Base-by-base conservation (phyloP, 2,888 invertebrate species). In the Melieria picta region DNA sequence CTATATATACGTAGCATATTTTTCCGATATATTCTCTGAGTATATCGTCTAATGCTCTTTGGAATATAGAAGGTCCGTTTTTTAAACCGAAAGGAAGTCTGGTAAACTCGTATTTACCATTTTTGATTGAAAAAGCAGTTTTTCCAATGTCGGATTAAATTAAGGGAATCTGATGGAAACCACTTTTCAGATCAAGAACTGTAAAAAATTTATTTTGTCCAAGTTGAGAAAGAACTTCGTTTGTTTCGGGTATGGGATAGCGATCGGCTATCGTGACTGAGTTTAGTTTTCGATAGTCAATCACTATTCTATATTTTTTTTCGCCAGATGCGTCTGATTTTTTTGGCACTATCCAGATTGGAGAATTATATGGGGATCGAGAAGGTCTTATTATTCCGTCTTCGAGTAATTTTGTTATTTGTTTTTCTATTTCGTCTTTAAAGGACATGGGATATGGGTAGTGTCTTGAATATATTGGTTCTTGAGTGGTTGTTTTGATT, bases 401-500 rank as follows among this genome's bases (percentile, higher is more conserved):
- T 30, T 30, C 30, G 30, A 30, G 30, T 50, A 50, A 50, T 50
- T 50, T 50, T 50, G 50, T 11, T 50, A 50, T 50, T 3, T 50
- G 50, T 50, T 3, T 50, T 50, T 50, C 50, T 50, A 50, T 11
- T 10, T 10, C 11, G 11, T 50, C 50, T 11, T 50, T 50, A 50
- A 50, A 3, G 50, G 50, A 50, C 50, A 50, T 50, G 30, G 30
- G 30, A 30, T 30, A 30, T 30, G 30, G 30, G 30, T 30, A 30
- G 30, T 30, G 2, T 30, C 30, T 30, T 30, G 30, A 30, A 30
- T 30, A 30, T 30, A 30, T 30, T 50, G 50, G 50, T 10, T 50
- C 50, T 11, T 50, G 50, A 50, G 50, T 50, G 50, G 50, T 50
- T 11, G 50, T 50, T 50, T 50, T 50, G 50, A 50, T 50, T 50